A percentile compares a stretch with the other conserved stretches of the same genome.
Conservation (phyloP, 2,113 vertebrate species). For the Tragelaphus scriptus region DNA sequence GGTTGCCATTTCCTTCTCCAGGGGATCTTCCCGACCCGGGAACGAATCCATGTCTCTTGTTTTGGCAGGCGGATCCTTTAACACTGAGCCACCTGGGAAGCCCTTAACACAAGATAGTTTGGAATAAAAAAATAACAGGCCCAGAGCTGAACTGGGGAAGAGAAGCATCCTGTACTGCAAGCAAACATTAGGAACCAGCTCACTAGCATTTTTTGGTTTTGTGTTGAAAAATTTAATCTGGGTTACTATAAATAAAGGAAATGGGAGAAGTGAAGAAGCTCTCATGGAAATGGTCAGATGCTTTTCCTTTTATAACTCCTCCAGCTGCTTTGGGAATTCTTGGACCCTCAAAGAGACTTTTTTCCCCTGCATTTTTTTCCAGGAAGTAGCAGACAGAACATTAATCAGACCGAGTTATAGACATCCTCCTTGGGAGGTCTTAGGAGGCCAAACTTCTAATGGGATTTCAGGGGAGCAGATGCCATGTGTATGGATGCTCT, state of each 20-base stretch:
- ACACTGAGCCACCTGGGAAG: not conserved
- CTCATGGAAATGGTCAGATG: constrained; percentile 57
- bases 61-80: not conserved
- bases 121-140: not conserved
- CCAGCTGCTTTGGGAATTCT: constrained; percentile 53
- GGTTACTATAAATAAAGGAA: constrained; percentile 53
- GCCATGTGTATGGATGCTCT: too few species aligned
- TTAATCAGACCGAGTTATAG: not conserved
- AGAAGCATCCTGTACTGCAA: not conserved
- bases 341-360: not conserved
- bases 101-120: not conserved
- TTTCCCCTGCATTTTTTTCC: constrained; percentile 28
- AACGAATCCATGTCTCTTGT: not conserved
- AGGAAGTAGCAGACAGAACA: not conserved
- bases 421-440: not conserved
- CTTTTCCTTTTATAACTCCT: constrained; percentile 73
- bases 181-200: not conserved
- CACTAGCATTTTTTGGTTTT: not conserved
- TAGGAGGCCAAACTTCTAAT: not conserved
- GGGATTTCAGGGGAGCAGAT: not conserved
- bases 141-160: not conserved
- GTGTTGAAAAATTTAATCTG: not conserved
- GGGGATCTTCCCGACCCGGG: not conserved
- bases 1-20: not conserved
- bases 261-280: constrained; percentile 30